A percentile compares a stretch with the other conserved stretches of the same genome.
Evolutionary conservation across 2,113 vertebrate species (phyloP).

Genomic region (Monarcha castaneiventris): DNA sequence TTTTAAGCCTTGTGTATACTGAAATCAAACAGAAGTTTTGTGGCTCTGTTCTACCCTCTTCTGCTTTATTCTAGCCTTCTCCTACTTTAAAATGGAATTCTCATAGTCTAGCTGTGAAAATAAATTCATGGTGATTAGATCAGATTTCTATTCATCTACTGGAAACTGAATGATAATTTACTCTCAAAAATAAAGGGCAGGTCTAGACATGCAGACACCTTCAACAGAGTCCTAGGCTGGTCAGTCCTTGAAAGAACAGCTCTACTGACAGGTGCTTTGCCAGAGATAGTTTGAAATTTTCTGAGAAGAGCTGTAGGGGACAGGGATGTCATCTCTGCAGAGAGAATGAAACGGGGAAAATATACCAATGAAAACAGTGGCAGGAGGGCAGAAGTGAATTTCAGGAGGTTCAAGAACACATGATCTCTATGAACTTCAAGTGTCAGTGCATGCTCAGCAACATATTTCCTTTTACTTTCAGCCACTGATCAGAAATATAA

Average conservation of each 20-base stretch:
- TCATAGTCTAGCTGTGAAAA: background rate
- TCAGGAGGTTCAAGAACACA: background rate
- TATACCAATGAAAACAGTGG: background rate
- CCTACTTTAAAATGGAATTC: background rate
- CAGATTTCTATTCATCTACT: background rate
- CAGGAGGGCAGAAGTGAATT: background rate
- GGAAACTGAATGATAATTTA: background rate
- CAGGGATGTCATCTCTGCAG: background rate
- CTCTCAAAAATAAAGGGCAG: background rate
- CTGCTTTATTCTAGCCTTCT: background rate
- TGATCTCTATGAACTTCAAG: background rate
- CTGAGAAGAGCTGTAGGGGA: background rate
- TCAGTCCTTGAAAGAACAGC: background rate
- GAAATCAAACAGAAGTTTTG: background rate
- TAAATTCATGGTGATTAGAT: background rate
- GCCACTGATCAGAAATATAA: background rate
- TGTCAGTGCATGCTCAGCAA: background rate
- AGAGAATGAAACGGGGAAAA: background rate
- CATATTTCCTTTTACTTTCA: background rate
- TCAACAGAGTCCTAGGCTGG: background rate
- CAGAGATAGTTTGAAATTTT: background rate
- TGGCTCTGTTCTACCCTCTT: background rate
- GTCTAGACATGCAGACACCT: background rate
- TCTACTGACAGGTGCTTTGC: background rate
- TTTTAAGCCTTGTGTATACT: background rate